Conservation (phyloP, 2,888 invertebrate genomes). For the Platypus cylindrus region DNA sequence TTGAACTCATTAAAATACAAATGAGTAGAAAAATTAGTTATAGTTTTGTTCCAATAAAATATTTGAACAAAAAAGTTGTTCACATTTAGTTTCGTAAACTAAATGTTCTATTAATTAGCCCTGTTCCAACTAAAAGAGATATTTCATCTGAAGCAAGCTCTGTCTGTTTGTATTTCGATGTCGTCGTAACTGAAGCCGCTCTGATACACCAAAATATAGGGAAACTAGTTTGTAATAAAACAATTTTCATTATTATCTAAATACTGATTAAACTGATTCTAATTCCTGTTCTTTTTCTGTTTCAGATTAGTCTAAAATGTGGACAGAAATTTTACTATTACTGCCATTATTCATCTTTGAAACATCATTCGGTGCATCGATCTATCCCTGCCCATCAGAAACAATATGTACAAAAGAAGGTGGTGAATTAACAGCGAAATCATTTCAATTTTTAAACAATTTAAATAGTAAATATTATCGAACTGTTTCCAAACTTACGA, state of each 20-base stretch:
- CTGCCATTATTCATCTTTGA: slow-evolving; percentile 15
- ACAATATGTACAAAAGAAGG: slow-evolving; percentile 51
- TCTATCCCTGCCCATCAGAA: slow-evolving; percentile 39
- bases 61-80: no score
- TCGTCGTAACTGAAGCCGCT: no score
- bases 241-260: background rate
- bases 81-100: no score
- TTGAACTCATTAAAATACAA: no score
- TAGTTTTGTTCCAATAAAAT: no score
- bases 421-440: slow-evolving; percentile 51
- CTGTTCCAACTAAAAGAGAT: no score
- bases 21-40: no score
- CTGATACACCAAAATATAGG: no score
- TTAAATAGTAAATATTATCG: slow-evolving; percentile 25
- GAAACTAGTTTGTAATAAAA: no score
- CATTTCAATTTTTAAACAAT: slow-evolving; percentile 66
- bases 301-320: slow-evolving; percentile 21
- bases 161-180: no score
- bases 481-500: slow-evolving; percentile 23
- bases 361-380: slow-evolving; percentile 21
- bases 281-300: slow-evolving; percentile 15
- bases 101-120: no score
- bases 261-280: background rate
- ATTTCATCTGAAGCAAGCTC: no score
- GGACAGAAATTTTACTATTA: slow-evolving; percentile 16